Evolutionary conservation across 2,797 vertebrate species (phyloP).

Genomic region (Halcyon badia): DNA sequence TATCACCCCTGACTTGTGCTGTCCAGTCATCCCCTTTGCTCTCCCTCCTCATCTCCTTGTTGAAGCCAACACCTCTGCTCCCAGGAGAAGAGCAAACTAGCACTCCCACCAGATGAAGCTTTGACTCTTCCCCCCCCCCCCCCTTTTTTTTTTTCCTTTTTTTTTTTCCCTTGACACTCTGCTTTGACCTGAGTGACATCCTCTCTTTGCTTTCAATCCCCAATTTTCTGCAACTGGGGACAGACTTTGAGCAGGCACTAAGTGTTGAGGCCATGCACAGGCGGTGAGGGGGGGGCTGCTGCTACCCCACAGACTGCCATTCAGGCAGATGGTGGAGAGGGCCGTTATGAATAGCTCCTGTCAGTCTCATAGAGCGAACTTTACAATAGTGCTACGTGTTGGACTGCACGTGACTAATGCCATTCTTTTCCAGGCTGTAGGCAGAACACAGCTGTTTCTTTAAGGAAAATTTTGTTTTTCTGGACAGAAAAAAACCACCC

Average conservation of each 20-base stretch:
- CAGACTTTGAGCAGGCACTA: constrained; percentile 45
- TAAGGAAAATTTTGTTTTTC: constrained; percentile 51
- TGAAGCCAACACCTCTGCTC: constrained; percentile 9
- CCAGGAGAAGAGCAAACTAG: background rate
- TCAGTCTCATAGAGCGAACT: constrained; percentile 74
- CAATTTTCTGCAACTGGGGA: constrained; percentile 43
- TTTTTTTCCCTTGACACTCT: background rate
- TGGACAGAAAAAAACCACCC: background rate
- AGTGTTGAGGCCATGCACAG: constrained; percentile 35
- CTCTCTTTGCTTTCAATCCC: constrained; percentile 32
- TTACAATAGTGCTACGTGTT: constrained; percentile 77
- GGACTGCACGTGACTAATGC: constrained; percentile 76
- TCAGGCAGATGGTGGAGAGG: constrained; percentile 81
- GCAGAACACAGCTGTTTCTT: constrained; percentile 76
- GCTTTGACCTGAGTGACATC: constrained; percentile 47
- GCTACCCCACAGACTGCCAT: constrained; percentile 71
- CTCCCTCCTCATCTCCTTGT: background rate
- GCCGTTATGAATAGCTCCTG: constrained; percentile 77
- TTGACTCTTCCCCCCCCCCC: background rate
- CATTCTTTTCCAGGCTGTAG: constrained; percentile 70
- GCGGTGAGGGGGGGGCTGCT: constrained; percentile 5
- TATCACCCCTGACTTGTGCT: background rate
- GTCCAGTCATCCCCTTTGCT: background rate
- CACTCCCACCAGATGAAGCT: background rate
- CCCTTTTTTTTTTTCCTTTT: too few relatives aligned